phyloP scores from a whole-genome alignment of 2,797 vertebrate genomes.

The Eurystomus glaucurus region DNA sequence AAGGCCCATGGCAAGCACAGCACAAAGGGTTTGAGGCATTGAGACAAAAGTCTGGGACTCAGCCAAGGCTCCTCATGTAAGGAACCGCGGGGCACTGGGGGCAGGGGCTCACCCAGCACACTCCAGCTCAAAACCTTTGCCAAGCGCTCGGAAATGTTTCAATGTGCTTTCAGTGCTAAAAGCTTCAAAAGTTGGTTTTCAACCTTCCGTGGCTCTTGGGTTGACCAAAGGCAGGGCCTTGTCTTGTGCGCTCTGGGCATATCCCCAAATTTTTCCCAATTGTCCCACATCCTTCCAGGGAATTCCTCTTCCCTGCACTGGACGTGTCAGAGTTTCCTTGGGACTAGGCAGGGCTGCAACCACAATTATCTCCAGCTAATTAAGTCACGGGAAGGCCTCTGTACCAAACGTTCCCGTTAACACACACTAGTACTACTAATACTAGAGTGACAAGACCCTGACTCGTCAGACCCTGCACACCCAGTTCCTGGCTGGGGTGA shows the following conservation, averaged over 20 bases:
- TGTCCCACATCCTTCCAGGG: neutral
- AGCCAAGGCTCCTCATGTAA: neutral
- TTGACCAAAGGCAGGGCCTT: neutral
- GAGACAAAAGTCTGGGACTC: neutral
- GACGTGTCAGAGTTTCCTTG: fast-evolving
- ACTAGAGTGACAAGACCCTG: neutral
- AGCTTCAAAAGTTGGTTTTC: neutral
- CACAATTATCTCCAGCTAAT: neutral
- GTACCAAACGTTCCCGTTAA: neutral
- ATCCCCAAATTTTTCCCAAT: fast-evolving
- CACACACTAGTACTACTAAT: too few species aligned
- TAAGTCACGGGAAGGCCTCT: neutral
- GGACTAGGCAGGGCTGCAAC: too few species aligned
- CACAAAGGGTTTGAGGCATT: neutral
- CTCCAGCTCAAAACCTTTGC: neutral
- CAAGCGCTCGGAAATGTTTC: neutral
- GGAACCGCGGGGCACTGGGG: neutral
- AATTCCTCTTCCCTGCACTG: neutral
- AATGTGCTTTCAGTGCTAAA: neutral
- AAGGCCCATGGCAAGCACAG: fast-evolving
- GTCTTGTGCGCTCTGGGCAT: neutral
- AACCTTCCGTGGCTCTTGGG: neutral
- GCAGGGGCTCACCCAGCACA: fast-evolving
- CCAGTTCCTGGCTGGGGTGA: neutral
- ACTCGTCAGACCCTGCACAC: neutral